Evolutionary conservation across 2,113 vertebrate species (phyloP).

Genomic region (Apistogramma diplotaenia): DNA sequence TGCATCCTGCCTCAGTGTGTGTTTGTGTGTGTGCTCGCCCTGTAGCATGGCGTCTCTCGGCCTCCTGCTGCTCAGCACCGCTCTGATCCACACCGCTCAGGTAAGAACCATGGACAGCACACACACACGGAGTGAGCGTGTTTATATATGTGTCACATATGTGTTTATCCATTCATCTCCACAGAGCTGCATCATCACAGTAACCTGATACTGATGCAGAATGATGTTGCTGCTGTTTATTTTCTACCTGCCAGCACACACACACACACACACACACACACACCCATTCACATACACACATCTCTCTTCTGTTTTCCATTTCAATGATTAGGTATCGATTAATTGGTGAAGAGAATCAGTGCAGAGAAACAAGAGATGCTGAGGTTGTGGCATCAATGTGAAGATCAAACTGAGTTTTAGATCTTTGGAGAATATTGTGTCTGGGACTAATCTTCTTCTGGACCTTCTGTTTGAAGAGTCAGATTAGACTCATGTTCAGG

Average conservation of each 20-base stretch:
- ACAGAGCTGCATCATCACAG: neutral
- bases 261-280: neutral
- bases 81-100: constrained; percentile 55
- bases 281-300: too few relatives aligned
- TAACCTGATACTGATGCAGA: constrained; percentile 2
- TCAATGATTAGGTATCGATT: neutral
- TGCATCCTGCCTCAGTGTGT: constrained; percentile 17
- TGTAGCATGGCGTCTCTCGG: constrained; percentile 57
- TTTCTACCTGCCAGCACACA: neutral
- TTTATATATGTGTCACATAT: neutral
- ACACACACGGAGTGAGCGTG: neutral
- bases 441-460: too few relatives aligned
- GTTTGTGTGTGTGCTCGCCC: constrained; percentile 11
- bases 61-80: constrained; percentile 57
- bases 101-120: constrained; percentile 19
- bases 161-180: neutral
- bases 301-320: neutral
- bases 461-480: neutral
- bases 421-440: neutral
- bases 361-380: neutral
- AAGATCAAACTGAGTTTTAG: neutral
- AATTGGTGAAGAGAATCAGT: neutral
- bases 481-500: neutral
- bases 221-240: neutral
- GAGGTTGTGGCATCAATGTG: neutral